Base-by-base conservation (phyloP, 2,888 invertebrate species). In the Tenthredo amoena region DNA sequence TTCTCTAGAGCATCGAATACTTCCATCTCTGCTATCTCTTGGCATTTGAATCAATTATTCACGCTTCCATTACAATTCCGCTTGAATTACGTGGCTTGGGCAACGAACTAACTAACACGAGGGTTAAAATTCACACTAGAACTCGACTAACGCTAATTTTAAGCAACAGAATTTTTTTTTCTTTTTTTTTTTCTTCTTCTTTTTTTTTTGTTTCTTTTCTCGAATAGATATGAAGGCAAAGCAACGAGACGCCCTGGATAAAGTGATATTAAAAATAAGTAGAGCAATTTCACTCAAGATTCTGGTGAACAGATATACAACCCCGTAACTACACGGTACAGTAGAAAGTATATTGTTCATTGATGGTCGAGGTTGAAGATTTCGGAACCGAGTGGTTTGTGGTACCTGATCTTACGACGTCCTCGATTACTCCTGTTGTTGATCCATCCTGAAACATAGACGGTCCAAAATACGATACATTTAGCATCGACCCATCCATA, bases 331-430 rank as follows among this genome's bases (percentile, higher is more conserved):
- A 93, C 89, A 93, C 90, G 87, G 90, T 92, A 90, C 91, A 92
- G 87, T 92, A 93, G 91, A 93, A 93, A 89, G 93, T 92, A 89
- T 92, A 91, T 88, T 89, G 89, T 88, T 91, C 89, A 88, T 89
- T 90, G 88, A 87, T 88, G 88, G 89, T 90, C 87, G 91, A 88
- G 88, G 88, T 89, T 88, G 91, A 89, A 86, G 90, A 87, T 88
- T 90, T 90, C 87, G 91, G 89, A 90, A 90, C 89, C 88, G 91
- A 91, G 88, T 91, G 88, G 88, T 40, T 83, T 83, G 89, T 89
- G 89, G 89, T 93, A 93, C 93, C 93, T 93, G 92, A 86, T 90
- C 88, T 89, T 86, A 87, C 81, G 85, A 87, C 87, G 84, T 87
- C 85, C 87, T 85, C 77, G 40, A 87, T 87, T 85, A 87, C 86